phyloP scores from a whole-genome alignment of 2,888 invertebrate genomes.

The Drosophila mettleri region DNA sequence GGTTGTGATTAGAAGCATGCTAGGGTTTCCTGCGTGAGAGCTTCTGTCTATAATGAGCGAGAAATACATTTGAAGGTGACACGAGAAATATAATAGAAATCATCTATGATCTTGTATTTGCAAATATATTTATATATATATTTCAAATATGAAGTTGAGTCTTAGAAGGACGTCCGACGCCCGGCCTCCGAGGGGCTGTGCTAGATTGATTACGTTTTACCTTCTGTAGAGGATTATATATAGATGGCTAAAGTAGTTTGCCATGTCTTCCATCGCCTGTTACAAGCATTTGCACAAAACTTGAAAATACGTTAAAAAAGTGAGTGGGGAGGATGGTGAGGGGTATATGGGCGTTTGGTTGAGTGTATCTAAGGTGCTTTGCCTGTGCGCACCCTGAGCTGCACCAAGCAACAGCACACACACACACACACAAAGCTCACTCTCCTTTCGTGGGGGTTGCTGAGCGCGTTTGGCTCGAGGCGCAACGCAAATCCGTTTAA shows the following conservation, averaged over 20 bases:
- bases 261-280: not conserved
- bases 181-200: too few relatives aligned
- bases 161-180: too few relatives aligned
- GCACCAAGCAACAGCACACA: conserved; percentile 29
- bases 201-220: not conserved
- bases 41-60: too few relatives aligned
- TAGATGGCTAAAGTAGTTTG: conserved; percentile 21
- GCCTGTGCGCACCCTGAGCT: conserved; percentile 41
- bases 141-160: too few relatives aligned
- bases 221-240: not conserved
- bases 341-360: not conserved
- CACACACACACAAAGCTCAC: not conserved
- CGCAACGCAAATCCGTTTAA: conserved; percentile 77
- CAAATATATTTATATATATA: too few relatives aligned
- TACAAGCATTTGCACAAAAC: conserved; percentile 43
- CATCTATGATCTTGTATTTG: too few relatives aligned
- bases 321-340: not conserved
- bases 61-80: too few relatives aligned
- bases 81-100: too few relatives aligned
- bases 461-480: conserved; percentile 57
- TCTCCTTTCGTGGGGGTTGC: conserved; percentile 40
- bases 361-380: conserved; percentile 17
- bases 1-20: too few relatives aligned
- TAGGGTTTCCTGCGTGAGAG: not conserved
- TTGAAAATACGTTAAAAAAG: conserved; percentile 22